These are phyloP conservation scores for Danio albolineatus DNA, from an alignment of 2,797 vertebrate species.

Conservation along the genomic window DNA sequence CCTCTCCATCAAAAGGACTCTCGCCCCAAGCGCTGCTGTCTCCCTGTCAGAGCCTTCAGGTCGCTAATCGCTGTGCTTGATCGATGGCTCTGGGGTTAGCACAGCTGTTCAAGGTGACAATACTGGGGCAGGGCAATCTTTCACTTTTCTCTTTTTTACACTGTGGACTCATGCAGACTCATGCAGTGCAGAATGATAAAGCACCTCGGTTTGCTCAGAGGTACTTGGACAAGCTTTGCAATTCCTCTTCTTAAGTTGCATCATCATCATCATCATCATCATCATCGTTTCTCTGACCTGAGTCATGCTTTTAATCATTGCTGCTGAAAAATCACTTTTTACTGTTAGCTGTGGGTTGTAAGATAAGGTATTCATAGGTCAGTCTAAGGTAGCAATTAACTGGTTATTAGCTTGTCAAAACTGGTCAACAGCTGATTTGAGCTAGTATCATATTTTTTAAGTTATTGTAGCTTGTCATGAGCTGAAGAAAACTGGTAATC, in stretches of 20 bases:
- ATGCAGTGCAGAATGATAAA: slow-evolving; percentile 21
- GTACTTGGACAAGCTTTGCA: background rate
- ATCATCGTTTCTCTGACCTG: background rate
- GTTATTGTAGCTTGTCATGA: too few species aligned
- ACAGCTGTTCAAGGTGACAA: slow-evolving; percentile 62
- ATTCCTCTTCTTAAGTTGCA: background rate
- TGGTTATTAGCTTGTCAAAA: background rate
- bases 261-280: background rate
- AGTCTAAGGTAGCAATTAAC: background rate
- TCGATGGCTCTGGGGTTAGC: slow-evolving; percentile 62
- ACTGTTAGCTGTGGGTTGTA: too few species aligned
- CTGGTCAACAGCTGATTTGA: too few species aligned
- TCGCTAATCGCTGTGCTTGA: slow-evolving; percentile 64
- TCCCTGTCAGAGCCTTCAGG: slow-evolving; percentile 37
- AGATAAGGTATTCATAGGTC: too few species aligned
- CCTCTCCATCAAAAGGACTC: slow-evolving; percentile 2
- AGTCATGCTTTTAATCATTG: background rate
- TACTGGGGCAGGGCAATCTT: slow-evolving; percentile 49
- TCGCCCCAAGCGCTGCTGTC: background rate
- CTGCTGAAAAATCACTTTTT: background rate
- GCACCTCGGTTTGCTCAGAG: background rate
- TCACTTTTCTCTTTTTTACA: slow-evolving; percentile 54
- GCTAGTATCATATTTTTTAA: too few species aligned
- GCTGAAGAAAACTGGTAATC: too few species aligned
- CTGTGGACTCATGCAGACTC: slow-evolving; percentile 17